A percentile compares a stretch with the other conserved stretches of the same genome.
Conservation (phyloP, 2,797 vertebrate genomes). For the Coregonus sp. region DNA sequence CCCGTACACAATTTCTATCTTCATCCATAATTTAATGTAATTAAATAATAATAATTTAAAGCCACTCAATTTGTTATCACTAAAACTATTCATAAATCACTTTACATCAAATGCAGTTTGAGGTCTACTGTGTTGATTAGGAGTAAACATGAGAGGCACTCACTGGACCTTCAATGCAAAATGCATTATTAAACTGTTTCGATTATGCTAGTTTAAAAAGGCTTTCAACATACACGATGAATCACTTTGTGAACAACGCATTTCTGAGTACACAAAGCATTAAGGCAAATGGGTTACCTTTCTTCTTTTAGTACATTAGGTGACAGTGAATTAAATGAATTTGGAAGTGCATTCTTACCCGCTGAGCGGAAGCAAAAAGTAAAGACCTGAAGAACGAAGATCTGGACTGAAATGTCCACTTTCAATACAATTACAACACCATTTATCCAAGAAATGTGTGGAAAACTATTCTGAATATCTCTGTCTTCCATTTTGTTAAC, state of each 20-base stretch:
- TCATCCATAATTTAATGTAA: too few relatives aligned
- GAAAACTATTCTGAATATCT: neutral
- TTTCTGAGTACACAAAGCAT: constrained; percentile 4
- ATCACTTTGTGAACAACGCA: neutral
- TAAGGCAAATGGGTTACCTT: neutral
- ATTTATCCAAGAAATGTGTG: neutral
- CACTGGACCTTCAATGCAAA: neutral
- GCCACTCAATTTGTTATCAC: too few relatives aligned
- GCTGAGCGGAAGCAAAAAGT: neutral
- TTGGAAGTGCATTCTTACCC: neutral
- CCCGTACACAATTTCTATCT: too few relatives aligned
- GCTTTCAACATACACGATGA: neutral
- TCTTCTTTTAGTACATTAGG: neutral
- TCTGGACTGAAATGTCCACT: neutral
- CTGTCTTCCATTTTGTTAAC: neutral
- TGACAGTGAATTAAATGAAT: neutral
- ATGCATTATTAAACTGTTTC: constrained; percentile 8
- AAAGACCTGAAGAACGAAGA: neutral
- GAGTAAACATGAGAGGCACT: neutral
- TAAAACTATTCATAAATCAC: neutral
- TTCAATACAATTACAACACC: neutral
- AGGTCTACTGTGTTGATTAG: neutral
- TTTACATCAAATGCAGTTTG: neutral
- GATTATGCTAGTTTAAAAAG: neutral
- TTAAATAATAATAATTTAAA: too few relatives aligned